Conservation (phyloP, 2,888 invertebrate species). For the Coecobrya sp. region DNA sequence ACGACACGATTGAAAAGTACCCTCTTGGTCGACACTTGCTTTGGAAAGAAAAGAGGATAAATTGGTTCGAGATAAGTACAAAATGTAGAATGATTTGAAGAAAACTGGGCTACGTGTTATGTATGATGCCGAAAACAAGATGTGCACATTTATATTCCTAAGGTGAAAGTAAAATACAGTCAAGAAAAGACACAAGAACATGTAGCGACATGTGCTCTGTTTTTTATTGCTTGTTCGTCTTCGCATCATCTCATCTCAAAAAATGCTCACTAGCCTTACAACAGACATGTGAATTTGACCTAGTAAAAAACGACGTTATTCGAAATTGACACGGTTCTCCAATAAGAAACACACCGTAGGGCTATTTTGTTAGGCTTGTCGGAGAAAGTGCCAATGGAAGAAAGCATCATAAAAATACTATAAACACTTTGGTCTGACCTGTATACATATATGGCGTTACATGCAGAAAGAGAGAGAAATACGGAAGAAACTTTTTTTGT, state of each 20-base stretch:
- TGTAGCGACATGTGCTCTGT: constrained; percentile 30
- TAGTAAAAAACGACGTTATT: constrained; percentile 53
- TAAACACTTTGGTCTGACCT: constrained; percentile 1
- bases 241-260: constrained; percentile 26
- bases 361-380: not conserved
- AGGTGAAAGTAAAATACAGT: constrained; percentile 18
- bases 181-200: constrained; percentile 15
- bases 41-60: not conserved
- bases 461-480: not conserved
- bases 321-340: constrained; percentile 51
- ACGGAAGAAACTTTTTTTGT: constrained; percentile 47
- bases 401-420: constrained; percentile 11
- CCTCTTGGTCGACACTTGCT: not conserved
- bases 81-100: constrained; percentile 43
- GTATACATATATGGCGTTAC: not conserved
- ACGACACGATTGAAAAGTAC: constrained; percentile 34
- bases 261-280: constrained; percentile 8
- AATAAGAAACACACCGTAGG: constrained; percentile 31
- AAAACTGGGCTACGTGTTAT: not conserved
- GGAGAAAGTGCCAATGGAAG: not conserved
- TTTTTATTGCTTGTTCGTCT: constrained; percentile 18
- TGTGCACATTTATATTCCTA: constrained; percentile 28
- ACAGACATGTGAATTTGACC: constrained; percentile 44
- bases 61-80: constrained; percentile 23
- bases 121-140: constrained; percentile 14